Percentiles rank a stretch among this genome's conserved stretches.
phyloP scores from a whole-genome alignment of 2,888 invertebrate species.

The Lochmaea crataegi region DNA sequence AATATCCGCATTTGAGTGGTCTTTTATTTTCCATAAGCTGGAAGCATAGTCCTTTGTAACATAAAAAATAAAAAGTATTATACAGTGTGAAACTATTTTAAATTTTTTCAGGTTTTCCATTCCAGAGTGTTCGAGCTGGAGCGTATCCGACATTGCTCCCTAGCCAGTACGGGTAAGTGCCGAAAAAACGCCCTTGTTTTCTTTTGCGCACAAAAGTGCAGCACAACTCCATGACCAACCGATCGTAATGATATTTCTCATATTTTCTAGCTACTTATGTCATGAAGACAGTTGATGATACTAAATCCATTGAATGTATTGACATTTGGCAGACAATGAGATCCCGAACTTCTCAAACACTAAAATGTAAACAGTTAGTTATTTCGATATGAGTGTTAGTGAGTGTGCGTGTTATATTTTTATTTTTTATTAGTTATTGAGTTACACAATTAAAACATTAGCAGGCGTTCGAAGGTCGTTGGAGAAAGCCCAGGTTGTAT shows the following conservation, averaged over 20 bases:
- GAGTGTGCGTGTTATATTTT: constrained; percentile 64
- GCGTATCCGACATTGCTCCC: constrained; percentile 80
- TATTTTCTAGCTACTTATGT: constrained; percentile 65
- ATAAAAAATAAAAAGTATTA: not conserved
- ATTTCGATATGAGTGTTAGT: constrained; percentile 65
- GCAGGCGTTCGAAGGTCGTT: constrained; percentile 55
- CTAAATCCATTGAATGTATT: constrained; percentile 64
- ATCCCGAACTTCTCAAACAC: constrained; percentile 61
- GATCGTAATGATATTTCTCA: constrained; percentile 62
- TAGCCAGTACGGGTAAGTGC: constrained; percentile 87
- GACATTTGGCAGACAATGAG: constrained; percentile 63
- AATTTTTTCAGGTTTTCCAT: constrained; percentile 72
- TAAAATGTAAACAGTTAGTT: constrained; percentile 65
- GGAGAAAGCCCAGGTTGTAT: constrained; percentile 53
- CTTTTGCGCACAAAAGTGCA: constrained; percentile 43
- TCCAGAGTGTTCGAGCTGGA: constrained; percentile 82
- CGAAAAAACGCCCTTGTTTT: constrained; percentile 25
- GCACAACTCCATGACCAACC: constrained; percentile 54
- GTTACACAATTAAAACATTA: constrained; percentile 60
- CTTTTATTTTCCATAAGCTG: too few species aligned
- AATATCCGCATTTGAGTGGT: too few species aligned
- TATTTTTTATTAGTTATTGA: constrained; percentile 62
- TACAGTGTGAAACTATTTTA: not conserved
- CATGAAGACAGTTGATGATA: constrained; percentile 64
- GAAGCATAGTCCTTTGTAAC: too few species aligned